A percentile compares a stretch with the other conserved stretches of the same genome.
Evolutionary conservation across 2,797 vertebrate species (phyloP).

Genomic region (Enteromius radiatus): DNA sequence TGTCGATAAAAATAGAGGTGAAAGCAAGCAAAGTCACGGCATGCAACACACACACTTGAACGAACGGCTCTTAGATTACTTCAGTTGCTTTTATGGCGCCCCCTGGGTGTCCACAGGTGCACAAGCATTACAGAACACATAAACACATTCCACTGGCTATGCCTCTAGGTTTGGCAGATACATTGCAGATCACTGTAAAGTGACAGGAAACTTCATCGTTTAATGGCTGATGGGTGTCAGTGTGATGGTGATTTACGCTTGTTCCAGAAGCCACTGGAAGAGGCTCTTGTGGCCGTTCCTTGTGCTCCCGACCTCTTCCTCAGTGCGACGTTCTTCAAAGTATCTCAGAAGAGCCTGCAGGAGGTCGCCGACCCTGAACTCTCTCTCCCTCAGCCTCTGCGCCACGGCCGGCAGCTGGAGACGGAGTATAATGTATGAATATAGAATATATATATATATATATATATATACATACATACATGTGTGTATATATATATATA

Average conservation of each 20-base stretch:
- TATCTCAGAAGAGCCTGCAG: constrained; percentile 90
- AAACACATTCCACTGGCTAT: constrained; percentile 54
- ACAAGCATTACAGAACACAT: constrained; percentile 61
- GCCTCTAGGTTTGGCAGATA: constrained; percentile 55
- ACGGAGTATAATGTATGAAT: no score
- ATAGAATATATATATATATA: no score
- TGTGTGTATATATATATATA: no score
- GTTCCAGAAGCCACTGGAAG: constrained; percentile 91
- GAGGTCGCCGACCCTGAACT: constrained; percentile 89
- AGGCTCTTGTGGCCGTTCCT: constrained; percentile 74
- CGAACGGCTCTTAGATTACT: constrained; percentile 65
- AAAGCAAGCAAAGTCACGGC: constrained; percentile 56
- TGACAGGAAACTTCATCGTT: constrained; percentile 42
- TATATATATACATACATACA: no score
- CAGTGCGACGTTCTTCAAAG: constrained; percentile 79
- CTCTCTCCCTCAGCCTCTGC: constrained; percentile 82
- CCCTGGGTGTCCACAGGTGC: constrained; percentile 61
- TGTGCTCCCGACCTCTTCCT: constrained; percentile 54
- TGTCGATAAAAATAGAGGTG: constrained; percentile 50
- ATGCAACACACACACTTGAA: constrained; percentile 68
- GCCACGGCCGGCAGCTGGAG: constrained; percentile 79
- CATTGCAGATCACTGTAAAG: constrained; percentile 52
- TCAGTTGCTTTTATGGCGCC: constrained; percentile 67
- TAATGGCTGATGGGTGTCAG: constrained; percentile 45
- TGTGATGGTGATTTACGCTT: constrained; percentile 72